These are phyloP conservation scores for Galaxias olidus DNA, from an alignment of 2,797 vertebrate species.

Conservation along the genomic window DNA sequence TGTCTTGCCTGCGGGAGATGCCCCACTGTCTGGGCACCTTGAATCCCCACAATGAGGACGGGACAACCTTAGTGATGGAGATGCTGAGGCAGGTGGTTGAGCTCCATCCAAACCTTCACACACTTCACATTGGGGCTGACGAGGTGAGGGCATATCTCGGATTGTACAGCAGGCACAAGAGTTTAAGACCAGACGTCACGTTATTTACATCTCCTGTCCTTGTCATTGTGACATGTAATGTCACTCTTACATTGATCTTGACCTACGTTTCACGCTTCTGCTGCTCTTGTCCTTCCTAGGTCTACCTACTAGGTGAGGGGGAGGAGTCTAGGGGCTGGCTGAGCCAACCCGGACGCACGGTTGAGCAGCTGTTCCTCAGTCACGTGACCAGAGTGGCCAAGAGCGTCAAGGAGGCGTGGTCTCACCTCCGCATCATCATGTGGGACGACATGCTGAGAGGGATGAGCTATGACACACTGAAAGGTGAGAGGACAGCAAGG, in stretches of 20 bases:
- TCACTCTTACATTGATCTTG: not conserved
- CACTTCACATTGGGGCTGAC: conserved; percentile 79
- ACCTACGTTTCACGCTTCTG: not conserved
- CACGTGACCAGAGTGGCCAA: conserved; percentile 85
- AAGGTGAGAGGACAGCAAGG: conserved; percentile 71
- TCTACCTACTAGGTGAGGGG: conserved; percentile 90
- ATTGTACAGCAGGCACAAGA: too few species aligned
- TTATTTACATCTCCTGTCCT: too few species aligned
- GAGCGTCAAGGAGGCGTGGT: conserved; percentile 71
- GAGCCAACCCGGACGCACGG: conserved; percentile 65
- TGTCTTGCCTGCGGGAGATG: conserved; percentile 85
- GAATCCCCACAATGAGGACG: conserved; percentile 85
- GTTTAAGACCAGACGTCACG: too few species aligned
- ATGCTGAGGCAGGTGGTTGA: conserved; percentile 90
- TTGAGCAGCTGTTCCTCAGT: conserved; percentile 83
- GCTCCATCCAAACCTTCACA: conserved; percentile 75
- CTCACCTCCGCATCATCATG: conserved; percentile 79
- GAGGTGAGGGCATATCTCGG: conserved; percentile 59
- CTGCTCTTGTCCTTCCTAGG: conserved; percentile 64
- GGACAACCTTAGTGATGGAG: conserved; percentile 75
- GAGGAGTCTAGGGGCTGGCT: conserved; percentile 87
- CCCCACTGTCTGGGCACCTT: conserved; percentile 84
- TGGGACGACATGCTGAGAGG: conserved; percentile 97
- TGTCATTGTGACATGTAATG: too few species aligned
- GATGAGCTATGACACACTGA: conserved; percentile 78